Evolutionary conservation across 2,113 vertebrate species (phyloP), one percentile per base, ranked within the genome.

Genomic region (Silurus glanis): DNA sequence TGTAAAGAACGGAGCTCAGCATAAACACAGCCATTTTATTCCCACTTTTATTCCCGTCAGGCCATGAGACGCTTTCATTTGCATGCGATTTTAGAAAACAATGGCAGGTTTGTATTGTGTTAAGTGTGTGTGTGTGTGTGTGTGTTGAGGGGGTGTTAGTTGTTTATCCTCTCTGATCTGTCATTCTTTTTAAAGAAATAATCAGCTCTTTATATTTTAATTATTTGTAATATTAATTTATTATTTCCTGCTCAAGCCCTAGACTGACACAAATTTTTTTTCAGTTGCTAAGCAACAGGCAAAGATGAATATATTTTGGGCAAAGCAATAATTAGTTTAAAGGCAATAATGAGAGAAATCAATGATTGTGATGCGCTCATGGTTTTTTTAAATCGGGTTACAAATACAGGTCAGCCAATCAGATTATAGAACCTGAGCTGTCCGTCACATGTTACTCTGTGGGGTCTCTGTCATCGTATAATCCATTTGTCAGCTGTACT

Each of bases 1-100:
- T 16, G 1, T 81, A 62, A 86, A 37, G 37, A 37, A 37, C 47
- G 4, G 17, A 49, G 64, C 76, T 80, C 4, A 6, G 80, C n/a
- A 17, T 86, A 64, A 86, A 82, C 6, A 23, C 49, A 8, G 59
- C 16, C 9, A 4, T 56, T 85, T 85, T 47, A 37, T 71, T 80
- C 25, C 84, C 12, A 76, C 7, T 12, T 49, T 71, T 71, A 58
- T 67, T 72, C 67, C 85, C 80, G 64, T 6, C 56, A 64, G 56
- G 55, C 25, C 0, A 8, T 17, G 25, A 37, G 21, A 72, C 7
- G 17, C 5, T 71, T 81, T 82, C n/a, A 82, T 82, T 82, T 86
- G 37, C 80, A 82, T 82, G 72, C 16, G 45, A 28, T 58, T 37
- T 75, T 45, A 67, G 49, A 75, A 81, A 82, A 85, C 83, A 88